phyloP scores from a whole-genome alignment of 2,888 invertebrate genomes.

The Tridacna gigas region DNA sequence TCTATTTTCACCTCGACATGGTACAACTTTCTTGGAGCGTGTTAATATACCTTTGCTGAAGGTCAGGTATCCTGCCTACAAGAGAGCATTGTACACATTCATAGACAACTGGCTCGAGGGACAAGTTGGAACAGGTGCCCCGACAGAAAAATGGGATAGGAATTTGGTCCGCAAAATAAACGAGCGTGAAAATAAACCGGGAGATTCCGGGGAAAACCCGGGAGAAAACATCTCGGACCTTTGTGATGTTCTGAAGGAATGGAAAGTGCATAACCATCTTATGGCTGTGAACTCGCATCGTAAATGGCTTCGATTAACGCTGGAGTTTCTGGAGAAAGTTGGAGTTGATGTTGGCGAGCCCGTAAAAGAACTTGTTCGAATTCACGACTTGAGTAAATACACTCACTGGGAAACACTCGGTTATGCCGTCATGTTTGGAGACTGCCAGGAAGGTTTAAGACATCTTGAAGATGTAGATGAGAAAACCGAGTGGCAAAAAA shows the following conservation, averaged over 20 bases:
- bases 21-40: background rate
- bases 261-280: constrained; percentile 48
- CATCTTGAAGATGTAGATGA: constrained; percentile 41
- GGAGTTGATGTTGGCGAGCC: constrained; percentile 45
- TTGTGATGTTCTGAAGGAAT: constrained; percentile 41
- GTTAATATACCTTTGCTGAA: constrained; percentile 10
- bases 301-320: constrained; percentile 46
- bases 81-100: background rate
- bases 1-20: background rate
- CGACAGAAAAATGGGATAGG: constrained; percentile 45
- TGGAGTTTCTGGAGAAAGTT: constrained; percentile 36
- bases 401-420: constrained; percentile 56
- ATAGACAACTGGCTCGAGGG: constrained; percentile 50
- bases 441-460: constrained; percentile 36
- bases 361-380: constrained; percentile 35
- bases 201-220: background rate
- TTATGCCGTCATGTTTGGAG: constrained; percentile 62
- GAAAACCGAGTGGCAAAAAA: constrained; percentile 47
- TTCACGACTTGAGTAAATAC: constrained; percentile 62
- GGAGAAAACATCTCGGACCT: constrained; percentile 3
- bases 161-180: constrained; percentile 34
- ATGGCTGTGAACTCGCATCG: constrained; percentile 50
- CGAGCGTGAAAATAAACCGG: background rate
- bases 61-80: background rate
- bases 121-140: constrained; percentile 46